Evolutionary conservation across 2,888 invertebrate genomes (phyloP).

Genomic region (Ennomos quercinarius): DNA sequence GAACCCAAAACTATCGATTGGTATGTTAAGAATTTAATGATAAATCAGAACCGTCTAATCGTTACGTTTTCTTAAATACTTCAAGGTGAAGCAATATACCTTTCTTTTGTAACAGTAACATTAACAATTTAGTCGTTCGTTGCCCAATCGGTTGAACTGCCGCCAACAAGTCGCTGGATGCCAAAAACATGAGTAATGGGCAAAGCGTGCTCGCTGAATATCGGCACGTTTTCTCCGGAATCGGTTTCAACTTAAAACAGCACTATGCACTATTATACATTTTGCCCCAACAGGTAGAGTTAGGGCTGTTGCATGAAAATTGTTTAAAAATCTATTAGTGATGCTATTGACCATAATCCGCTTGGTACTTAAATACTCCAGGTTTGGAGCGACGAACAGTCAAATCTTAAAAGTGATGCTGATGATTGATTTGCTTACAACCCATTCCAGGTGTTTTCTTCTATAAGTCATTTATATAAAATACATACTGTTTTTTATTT

Average conservation of each 20-base stretch:
- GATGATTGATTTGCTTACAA: no score
- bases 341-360: no score
- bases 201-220: conserved; percentile 11
- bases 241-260: conserved; percentile 24
- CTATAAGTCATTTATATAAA: no score
- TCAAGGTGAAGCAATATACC: conserved; percentile 15
- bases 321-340: no score
- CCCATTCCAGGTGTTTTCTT: no score
- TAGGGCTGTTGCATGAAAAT: not conserved
- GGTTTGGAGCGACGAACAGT: no score
- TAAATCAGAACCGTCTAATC: not conserved
- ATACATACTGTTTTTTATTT: no score
- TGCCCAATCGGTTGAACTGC: conserved; percentile 33
- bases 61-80: conserved; percentile 12
- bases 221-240: conserved; percentile 14
- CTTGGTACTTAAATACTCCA: no score
- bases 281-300: conserved; percentile 30
- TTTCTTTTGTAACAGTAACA: conserved; percentile 13
- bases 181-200: conserved; percentile 28
- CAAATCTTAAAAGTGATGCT: no score
- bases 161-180: conserved; percentile 22
- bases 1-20: conserved; percentile 8
- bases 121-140: conserved; percentile 11
- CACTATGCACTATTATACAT: no score
- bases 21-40: conserved; percentile 16